Conservation (phyloP, 1,140 invertebrate species). For the Nixonia krombeini region DNA sequence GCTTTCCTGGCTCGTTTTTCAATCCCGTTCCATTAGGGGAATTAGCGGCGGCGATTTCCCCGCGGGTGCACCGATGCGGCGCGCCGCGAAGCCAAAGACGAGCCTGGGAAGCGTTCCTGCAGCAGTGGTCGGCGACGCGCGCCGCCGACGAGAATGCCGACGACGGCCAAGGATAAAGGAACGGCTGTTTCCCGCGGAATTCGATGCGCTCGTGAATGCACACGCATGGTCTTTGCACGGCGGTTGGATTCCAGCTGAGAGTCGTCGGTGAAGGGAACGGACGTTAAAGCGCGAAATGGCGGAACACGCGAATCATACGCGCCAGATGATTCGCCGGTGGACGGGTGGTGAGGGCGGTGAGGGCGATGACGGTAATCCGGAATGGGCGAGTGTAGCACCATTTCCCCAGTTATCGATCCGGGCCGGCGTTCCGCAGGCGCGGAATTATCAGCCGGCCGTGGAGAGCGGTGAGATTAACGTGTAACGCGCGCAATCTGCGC, state of each 20-base stretch:
- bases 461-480: slow-evolving; percentile 40
- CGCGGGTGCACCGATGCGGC: slow-evolving; percentile 40
- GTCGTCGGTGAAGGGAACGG: too few relatives aligned
- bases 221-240: not conserved
- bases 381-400: too few relatives aligned
- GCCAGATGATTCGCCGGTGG: too few relatives aligned
- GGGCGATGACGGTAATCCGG: too few relatives aligned
- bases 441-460: slow-evolving; percentile 37
- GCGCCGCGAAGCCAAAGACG: too few relatives aligned
- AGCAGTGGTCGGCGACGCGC: slow-evolving; percentile 12
- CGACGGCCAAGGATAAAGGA: slow-evolving; percentile 20
- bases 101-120: too few relatives aligned
- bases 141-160: slow-evolving; percentile 28
- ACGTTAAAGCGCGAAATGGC: not conserved
- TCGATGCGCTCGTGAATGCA: slow-evolving; percentile 31
- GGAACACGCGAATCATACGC: too few relatives aligned
- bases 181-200: slow-evolving; percentile 30
- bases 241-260: too few relatives aligned
- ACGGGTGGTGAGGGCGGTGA: too few relatives aligned
- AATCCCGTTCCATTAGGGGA: not conserved
- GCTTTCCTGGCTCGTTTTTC: not conserved
- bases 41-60: slow-evolving; percentile 29
- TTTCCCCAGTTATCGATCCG: slow-evolving; percentile 33
- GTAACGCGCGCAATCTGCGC: slow-evolving; percentile 26
- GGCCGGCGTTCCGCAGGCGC: slow-evolving; percentile 30